Base-by-base conservation (phyloP, 2,888 invertebrate species). In the Melikaiella ostensackeni region DNA sequence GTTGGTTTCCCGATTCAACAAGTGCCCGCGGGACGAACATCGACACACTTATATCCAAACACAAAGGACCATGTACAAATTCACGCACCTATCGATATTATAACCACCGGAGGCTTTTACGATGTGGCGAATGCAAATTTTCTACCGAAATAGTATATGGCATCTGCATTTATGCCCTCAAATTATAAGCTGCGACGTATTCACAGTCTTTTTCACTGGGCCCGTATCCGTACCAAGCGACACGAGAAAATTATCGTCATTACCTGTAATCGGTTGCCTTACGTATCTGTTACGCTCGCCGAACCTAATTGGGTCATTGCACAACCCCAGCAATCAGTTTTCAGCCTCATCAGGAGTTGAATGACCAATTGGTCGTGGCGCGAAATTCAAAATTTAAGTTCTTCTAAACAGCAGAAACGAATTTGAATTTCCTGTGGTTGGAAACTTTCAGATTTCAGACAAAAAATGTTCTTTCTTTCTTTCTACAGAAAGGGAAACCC, bases 1-100 rank as follows among this genome's bases (percentile, higher is more conserved):
- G 73, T 77, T 59, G 80, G 76, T 82, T 79, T 78, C 77, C 83
- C 83, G 83, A 85, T 84, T 85, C 85, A 84, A 85, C 85, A 84
- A 84, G 85, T 85, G 84, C 81, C 82, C 81, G 79, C 78, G 78
- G 80, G 76, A 74, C 78, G 77, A 79, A 80, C 76, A 63, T 66
- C 77, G 66, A 8, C 76, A 77, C 55, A 87, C 13, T 24, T 4
- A 57, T 13, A 13, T 13, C 13, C 7, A 13, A 9, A 9, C 85
- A 82, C 85, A 83, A 82, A 80, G 78, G 57, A 35, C 76, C 62
- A 55, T 4, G 2, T 11, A 55, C 55, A 57, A 24, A 57, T 24
- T 1, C 57, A 24, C 13, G 9, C 13, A 11, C 13, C 3, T 2
- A 13, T 57, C 24, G 57, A 24, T 24, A 57, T 57, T 57, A 57